Evolutionary conservation across 2,888 invertebrate genomes (phyloP).

Genomic region (Pegoplata infirma): DNA sequence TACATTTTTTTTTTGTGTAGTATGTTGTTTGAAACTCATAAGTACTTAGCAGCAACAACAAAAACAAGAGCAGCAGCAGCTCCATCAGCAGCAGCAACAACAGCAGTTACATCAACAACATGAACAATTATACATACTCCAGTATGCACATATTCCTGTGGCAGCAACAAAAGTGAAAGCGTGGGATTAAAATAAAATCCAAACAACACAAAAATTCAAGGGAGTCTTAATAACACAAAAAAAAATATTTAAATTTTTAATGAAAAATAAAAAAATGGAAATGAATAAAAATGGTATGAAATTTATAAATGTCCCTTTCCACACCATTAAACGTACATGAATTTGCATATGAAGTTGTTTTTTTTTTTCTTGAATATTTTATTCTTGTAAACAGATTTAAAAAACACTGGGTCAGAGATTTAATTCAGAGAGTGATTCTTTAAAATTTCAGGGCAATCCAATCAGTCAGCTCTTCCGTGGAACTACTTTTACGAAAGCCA

Average conservation of each 20-base stretch:
- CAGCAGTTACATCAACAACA: constrained; percentile 19
- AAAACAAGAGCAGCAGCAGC: neutral
- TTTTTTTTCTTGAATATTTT: too few species aligned
- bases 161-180: constrained; percentile 62
- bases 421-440: too few species aligned
- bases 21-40: constrained; percentile 21
- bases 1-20: constrained; percentile 25
- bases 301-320: constrained; percentile 35
- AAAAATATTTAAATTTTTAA: constrained; percentile 37
- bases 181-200: constrained; percentile 48
- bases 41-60: constrained; percentile 53
- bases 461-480: too few species aligned
- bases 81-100: constrained; percentile 15
- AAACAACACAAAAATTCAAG: constrained; percentile 38
- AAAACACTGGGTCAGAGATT: neutral
- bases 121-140: constrained; percentile 42
- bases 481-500: too few species aligned
- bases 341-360: constrained; percentile 32
- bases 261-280: neutral
- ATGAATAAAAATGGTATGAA: constrained; percentile 4
- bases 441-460: too few species aligned
- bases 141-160: constrained; percentile 15
- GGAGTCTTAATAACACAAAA: constrained; percentile 28
- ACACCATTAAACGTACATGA: constrained; percentile 33
- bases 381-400: neutral